Conservation (phyloP, 2,113 vertebrate species). For the Hoplias malabaricus region DNA sequence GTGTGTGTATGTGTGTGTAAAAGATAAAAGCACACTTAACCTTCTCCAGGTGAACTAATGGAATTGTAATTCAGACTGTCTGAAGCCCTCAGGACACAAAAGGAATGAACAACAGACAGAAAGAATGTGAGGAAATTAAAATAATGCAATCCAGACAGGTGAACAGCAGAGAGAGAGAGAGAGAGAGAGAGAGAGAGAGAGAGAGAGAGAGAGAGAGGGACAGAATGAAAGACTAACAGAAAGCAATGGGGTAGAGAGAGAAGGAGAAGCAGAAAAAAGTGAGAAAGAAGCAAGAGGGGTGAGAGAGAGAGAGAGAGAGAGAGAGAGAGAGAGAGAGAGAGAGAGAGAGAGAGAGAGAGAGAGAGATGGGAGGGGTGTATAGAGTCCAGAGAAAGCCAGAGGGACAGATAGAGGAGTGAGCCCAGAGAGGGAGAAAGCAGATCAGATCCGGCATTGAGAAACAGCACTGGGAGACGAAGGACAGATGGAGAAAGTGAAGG, state of each 20-base stretch:
- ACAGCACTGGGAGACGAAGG: slow-evolving; percentile 8
- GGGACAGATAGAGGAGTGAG: no score
- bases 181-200: slow-evolving; percentile 10
- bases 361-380: no score
- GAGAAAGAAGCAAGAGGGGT: no score
- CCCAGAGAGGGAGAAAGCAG: no score
- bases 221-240: slow-evolving; percentile 6
- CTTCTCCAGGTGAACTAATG: slow-evolving; percentile 68
- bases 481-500: slow-evolving; percentile 12
- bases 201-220: slow-evolving; percentile 20
- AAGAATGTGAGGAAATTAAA: slow-evolving; percentile 43
- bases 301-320: no score
- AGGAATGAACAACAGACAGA: slow-evolving; percentile 53
- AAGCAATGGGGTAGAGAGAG: no score
- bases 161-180: not conserved
- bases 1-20: slow-evolving; percentile 42
- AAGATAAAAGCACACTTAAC: slow-evolving; percentile 67
- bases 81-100: slow-evolving; percentile 46
- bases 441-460: slow-evolving; percentile 28
- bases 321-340: slow-evolving; percentile 5
- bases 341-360: not conserved
- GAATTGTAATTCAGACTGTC: slow-evolving; percentile 62
- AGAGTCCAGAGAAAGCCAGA: no score
- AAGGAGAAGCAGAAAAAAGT: not conserved
- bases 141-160: slow-evolving; percentile 62